Conservation (phyloP, 2,888 invertebrate species). For the Scaptomyza flava region DNA sequence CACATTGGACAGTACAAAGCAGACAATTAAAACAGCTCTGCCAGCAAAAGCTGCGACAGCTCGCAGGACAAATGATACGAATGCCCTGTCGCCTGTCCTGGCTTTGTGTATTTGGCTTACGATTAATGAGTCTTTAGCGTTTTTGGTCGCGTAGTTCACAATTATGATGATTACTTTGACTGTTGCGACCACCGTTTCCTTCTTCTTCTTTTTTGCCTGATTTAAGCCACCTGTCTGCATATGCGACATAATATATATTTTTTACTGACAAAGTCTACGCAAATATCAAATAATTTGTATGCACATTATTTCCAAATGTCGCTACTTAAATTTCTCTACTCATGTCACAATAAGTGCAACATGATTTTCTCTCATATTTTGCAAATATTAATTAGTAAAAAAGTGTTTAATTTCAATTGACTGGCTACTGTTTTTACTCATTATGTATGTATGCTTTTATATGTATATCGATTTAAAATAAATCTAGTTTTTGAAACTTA, state of each 20-base stretch:
- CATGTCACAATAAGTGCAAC: background rate
- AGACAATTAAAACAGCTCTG: constrained; percentile 68
- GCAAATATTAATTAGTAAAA: background rate
- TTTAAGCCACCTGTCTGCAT: constrained; percentile 47
- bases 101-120: constrained; percentile 45
- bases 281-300: constrained; percentile 53
- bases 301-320: constrained; percentile 32
- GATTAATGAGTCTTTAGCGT: constrained; percentile 82
- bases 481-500: no score
- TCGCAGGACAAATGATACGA: constrained; percentile 51
- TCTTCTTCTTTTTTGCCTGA: background rate
- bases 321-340: constrained; percentile 16
- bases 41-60: constrained; percentile 63
- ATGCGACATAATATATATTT: constrained; percentile 17
- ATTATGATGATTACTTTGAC: constrained; percentile 69
- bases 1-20: constrained; percentile 26
- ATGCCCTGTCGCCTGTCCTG: constrained; percentile 52
- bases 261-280: constrained; percentile 38
- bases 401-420: no score
- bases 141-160: constrained; percentile 50
- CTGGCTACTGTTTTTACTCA: no score
- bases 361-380: background rate
- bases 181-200: constrained; percentile 15
- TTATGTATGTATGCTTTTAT: no score
- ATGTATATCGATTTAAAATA: no score